phyloP scores from a whole-genome alignment of 2,797 vertebrate genomes.

The Pachyuromys duprasi region DNA sequence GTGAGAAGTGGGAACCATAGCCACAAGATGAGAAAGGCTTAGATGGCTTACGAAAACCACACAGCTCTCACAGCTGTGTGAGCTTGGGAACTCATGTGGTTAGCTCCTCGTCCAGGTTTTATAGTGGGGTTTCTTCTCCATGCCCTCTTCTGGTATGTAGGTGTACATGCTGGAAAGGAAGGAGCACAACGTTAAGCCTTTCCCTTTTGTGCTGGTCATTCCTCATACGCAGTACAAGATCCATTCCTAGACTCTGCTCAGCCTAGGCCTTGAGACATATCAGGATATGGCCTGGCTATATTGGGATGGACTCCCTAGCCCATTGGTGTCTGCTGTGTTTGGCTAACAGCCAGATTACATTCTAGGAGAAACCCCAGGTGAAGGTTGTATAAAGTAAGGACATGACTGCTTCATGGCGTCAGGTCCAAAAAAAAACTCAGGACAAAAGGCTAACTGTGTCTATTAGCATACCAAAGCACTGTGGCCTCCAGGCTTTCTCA shows the following conservation, averaged over 20 bases:
- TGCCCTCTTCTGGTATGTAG: no score
- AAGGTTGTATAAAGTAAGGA: background rate
- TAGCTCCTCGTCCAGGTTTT: background rate
- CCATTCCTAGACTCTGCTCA: background rate
- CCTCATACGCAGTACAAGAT: background rate
- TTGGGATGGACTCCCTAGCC: background rate
- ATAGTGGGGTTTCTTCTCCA: background rate
- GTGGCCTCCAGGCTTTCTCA: background rate
- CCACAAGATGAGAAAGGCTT: background rate
- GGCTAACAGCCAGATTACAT: background rate
- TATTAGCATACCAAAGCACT: background rate
- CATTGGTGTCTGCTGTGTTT: background rate
- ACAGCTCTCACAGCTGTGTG: background rate
- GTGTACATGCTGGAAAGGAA: background rate
- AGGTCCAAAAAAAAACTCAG: background rate
- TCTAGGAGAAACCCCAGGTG: background rate
- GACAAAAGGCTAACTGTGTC: background rate
- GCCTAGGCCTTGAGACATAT: background rate
- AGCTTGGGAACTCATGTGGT: background rate
- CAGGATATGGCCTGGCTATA: background rate
- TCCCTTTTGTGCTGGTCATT: background rate
- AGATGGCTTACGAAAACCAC: background rate
- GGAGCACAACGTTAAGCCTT: background rate
- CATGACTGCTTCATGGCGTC: background rate
- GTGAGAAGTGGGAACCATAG: fast-evolving